phyloP scores from a whole-genome alignment of 2,888 invertebrate genomes.

The Vandiemenella viatica region DNA sequence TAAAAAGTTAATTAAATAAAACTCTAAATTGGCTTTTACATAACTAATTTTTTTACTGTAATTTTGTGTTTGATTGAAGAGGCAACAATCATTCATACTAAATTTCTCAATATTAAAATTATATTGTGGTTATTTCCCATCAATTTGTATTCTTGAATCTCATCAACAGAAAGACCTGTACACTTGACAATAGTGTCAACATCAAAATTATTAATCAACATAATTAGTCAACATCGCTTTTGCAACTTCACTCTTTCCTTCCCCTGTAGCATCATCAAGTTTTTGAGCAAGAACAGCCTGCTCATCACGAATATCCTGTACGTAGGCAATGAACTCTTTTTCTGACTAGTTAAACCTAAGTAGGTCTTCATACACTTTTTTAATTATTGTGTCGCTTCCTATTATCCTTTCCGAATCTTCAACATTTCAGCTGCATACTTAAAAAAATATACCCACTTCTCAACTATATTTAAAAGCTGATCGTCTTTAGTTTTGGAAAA shows the following conservation, averaged over 20 bases:
- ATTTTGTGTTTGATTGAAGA: no score
- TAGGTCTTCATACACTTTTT: slow-evolving; percentile 17
- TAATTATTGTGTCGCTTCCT: slow-evolving; percentile 17
- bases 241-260: slow-evolving; percentile 17
- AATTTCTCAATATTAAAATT: no score
- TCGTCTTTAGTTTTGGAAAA: slow-evolving; percentile 16
- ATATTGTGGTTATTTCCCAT: not conserved
- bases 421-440: slow-evolving; percentile 20
- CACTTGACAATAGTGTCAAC: slow-evolving; percentile 1
- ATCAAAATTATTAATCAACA: slow-evolving; percentile 1
- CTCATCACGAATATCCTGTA: slow-evolving; percentile 18
- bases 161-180: not conserved
- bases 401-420: slow-evolving; percentile 9
- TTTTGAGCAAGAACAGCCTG: slow-evolving; percentile 19
- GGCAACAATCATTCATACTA: no score
- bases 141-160: not conserved
- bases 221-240: no score
- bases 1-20: no score
- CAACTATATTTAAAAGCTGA: slow-evolving; percentile 19
- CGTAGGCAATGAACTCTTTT: slow-evolving; percentile 21
- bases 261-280: slow-evolving; percentile 18
- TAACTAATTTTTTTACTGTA: no score
- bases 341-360: slow-evolving; percentile 19
- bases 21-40: no score
- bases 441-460: slow-evolving; percentile 20